Evolutionary conservation across 2,797 vertebrate genomes (phyloP), one percentile per base, ranked within the genome.

Genomic region (Philypnodon macrostomus): DNA sequence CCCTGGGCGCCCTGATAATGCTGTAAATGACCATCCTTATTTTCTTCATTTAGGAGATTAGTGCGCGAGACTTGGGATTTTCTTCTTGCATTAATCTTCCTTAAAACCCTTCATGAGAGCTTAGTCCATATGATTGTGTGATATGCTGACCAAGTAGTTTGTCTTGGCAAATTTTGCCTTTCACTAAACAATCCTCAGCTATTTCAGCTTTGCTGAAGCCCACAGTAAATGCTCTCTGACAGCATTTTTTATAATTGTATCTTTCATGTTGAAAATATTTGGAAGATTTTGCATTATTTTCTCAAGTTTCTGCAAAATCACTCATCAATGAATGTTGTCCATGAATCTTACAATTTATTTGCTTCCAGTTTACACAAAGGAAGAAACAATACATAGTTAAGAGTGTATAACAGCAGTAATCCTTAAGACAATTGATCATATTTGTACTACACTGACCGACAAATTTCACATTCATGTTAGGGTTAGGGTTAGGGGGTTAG

Each of bases 11-110:
- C 1, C 31, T 34, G 39, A 45, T 39, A 17, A 45, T 62, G 49
- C 65, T 57, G 26, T 24, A 34, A 3, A 6, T 47, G 32, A 49
- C 42, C 35, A 53, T 63, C 46, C 24, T n/a, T 44, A 35, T 67
- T 65, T 5, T 63, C 46, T 19, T n/a, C 40, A 35, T 67, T 65
- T 5, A 10, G 34, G 32, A 42, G 53, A 68, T 70, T 58, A 66
- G 44, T 49, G 26, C 56, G 23, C 29, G 23, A 51, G 5, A 58
- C 45, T n/a, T 58, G 37, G 42, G 58, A 66, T 64, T 64, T 58
- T 2, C 45, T 53, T 57, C 46, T 60, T 48, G 4, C 11, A 47
- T 66, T 68, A 68, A 68, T 68, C 62, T 54, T 60, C 51, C 27
- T 34, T 40, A 13, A 53, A 58, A 50, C 39, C 35, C 18, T 32